Percentiles rank a stretch among this genome's conserved stretches.
These are phyloP conservation scores for Willisornis vidua DNA, from an alignment of 2,113 vertebrate genomes.

Conservation along the genomic window DNA sequence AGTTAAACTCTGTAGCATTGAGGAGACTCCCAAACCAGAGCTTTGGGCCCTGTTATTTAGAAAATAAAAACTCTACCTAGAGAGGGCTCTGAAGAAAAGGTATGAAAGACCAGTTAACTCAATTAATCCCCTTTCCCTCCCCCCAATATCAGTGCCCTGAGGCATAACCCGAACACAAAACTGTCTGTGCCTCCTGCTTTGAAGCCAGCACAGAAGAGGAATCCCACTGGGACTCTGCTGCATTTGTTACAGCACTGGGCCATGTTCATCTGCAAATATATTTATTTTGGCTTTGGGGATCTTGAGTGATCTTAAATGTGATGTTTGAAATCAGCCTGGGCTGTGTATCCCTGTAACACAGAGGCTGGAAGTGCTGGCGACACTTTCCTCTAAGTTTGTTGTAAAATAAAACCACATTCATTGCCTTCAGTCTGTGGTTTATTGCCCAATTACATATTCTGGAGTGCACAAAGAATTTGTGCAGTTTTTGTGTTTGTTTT, in stretches of 20 bases:
- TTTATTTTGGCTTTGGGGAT: background rate
- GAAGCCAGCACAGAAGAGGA: background rate
- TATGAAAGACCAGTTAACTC: background rate
- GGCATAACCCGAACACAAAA: background rate
- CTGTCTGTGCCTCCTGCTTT: background rate
- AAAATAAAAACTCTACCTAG: background rate
- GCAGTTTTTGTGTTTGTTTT: rapidly evolving
- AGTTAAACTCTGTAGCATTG: background rate
- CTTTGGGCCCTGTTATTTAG: conserved; percentile 37
- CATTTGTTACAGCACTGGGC: background rate
- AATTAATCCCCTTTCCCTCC: background rate
- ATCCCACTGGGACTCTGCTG: background rate
- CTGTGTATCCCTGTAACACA: background rate
- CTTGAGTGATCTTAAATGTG: background rate
- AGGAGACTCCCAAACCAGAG: background rate
- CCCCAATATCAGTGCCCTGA: background rate
- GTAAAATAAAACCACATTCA: rapidly evolving
- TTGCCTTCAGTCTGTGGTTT: rapidly evolving
- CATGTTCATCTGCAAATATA: background rate
- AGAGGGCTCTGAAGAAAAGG: background rate
- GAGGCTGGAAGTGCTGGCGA: background rate
- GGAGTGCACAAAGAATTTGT: rapidly evolving
- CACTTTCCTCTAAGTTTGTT: background rate
- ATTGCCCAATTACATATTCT: rapidly evolving
- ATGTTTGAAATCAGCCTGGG: background rate